A percentile compares a stretch with the other conserved stretches of the same genome.
Evolutionary conservation across 2,113 vertebrate genomes (phyloP).

Genomic region (Actenoides hombroni): DNA sequence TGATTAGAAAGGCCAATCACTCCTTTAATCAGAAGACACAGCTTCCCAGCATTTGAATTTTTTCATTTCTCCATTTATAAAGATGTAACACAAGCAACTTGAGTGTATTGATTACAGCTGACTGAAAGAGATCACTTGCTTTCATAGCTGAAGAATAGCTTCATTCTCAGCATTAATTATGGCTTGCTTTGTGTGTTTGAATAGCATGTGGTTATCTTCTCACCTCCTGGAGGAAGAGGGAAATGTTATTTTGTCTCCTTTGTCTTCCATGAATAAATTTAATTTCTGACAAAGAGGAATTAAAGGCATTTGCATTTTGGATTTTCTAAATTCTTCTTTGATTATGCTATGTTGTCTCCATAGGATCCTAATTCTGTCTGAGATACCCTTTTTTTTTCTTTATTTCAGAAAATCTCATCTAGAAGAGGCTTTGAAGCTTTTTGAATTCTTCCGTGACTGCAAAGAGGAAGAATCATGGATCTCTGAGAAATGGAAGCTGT

Average conservation of each 20-base stretch:
- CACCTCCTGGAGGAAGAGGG: not conserved
- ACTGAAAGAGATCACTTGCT: not conserved
- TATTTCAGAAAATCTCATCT: constrained; percentile 77
- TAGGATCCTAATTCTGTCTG: not conserved
- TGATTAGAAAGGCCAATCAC: not conserved
- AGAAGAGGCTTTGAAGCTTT: constrained; percentile 78
- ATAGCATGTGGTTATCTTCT: not conserved
- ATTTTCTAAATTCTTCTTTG: not conserved
- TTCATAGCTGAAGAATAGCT: not conserved
- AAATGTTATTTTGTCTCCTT: not conserved
- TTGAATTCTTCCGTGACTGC: constrained; percentile 83
- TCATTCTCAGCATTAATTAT: not conserved
- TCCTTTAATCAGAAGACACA: not conserved
- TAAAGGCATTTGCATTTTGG: not conserved
- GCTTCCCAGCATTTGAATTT: not conserved
- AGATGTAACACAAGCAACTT: not conserved
- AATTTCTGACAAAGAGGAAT: not conserved
- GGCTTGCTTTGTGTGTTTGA: not conserved
- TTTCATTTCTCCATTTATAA: not conserved
- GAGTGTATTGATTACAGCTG: not conserved
- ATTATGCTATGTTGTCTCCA: not conserved
- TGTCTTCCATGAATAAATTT: not conserved
- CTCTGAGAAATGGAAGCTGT: constrained; percentile 74
- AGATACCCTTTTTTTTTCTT: not conserved
- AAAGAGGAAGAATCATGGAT: constrained; percentile 86